Base-by-base conservation (phyloP, 1,140 invertebrate species). In the Magallana ariakensis region DNA sequence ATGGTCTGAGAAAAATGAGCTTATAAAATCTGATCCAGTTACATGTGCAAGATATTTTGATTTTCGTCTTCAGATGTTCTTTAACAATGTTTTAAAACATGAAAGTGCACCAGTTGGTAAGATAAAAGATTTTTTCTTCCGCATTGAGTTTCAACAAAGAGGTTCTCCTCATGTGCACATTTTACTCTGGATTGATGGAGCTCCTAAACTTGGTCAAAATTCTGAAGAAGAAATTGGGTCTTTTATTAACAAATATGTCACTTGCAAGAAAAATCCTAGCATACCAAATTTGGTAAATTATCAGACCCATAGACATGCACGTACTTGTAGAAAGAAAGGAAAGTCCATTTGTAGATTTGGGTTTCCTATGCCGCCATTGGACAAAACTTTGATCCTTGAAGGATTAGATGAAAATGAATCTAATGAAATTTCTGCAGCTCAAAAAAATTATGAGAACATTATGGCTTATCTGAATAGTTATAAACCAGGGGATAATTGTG, bases 291-390 rank as follows among this genome's bases (percentile, higher is more conserved):
- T 89, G 13, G 22, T 85, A 13, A 83, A 85, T 62, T 87, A 85
- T 15, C 90, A 90, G 86, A 70, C 66, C 0, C 89, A 90, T 85
- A 88, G 87, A 60, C 90, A 92, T 87, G 84, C 88, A 22, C 33
- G 62, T 16, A 88, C 87, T 4, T 92, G 91, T 86, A 87, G 83
- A 46, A 90, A 89, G 82, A 85, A 83, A 83, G 80, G 81, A 0
- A 75, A 87, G 80, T 75, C 86, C 15, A 60, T 84, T 22, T 92
- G 90, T 87, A 87, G 90, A 83, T 92, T 91, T 88, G 83, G 84
- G 26, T 90, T 90, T 80, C 91, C 91, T 46, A n/a, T 75, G 8
- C 85, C 87, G 46, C 89, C 88, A 56, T 87, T 91, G 84, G 9
- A 22, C 58, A 16, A 85, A 60, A 91, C 88, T 58, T n/a, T 83